phyloP scores from a whole-genome alignment of 2,888 invertebrate genomes.

The Tetanocera ferruginea region DNA sequence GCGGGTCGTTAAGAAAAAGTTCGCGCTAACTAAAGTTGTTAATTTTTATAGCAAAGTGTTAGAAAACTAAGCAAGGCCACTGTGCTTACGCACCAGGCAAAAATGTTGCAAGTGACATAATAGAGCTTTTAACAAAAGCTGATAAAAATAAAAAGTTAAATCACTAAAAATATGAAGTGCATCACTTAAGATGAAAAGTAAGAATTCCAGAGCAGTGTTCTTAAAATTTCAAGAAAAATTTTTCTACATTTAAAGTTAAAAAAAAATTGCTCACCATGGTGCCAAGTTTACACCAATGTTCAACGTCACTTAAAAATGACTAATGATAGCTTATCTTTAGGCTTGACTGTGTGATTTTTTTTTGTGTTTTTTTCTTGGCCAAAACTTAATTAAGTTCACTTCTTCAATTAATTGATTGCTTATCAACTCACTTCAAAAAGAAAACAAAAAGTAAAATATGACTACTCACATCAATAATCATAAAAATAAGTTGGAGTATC shows the following conservation, averaged over 20 bases:
- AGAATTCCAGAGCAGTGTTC: too few relatives aligned
- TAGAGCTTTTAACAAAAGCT: not conserved
- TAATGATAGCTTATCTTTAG: too few relatives aligned
- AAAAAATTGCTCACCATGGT: too few relatives aligned
- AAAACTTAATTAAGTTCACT: not conserved
- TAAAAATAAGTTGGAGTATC: not conserved
- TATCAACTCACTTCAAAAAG: constrained; percentile 2
- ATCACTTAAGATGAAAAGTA: too few relatives aligned
- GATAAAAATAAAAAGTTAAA: too few relatives aligned
- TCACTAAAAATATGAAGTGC: too few relatives aligned
- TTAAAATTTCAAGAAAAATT: too few relatives aligned
- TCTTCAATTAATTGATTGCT: constrained; percentile 7
- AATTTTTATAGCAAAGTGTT: not conserved
- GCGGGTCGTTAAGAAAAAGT: constrained; percentile 11
- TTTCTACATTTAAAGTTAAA: too few relatives aligned
- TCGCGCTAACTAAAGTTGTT: not conserved
- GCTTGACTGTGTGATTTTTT: not conserved
- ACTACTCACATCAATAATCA: not conserved
- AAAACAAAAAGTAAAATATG: not conserved
- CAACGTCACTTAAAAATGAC: too few relatives aligned
- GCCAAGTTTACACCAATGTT: too few relatives aligned
- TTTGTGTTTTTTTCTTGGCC: not conserved
- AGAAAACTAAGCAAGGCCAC: constrained; percentile 3
- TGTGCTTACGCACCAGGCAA: not conserved
- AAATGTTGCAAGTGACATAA: not conserved